Conservation (phyloP, 2,888 invertebrate genomes). For the Epirrita christyi region DNA sequence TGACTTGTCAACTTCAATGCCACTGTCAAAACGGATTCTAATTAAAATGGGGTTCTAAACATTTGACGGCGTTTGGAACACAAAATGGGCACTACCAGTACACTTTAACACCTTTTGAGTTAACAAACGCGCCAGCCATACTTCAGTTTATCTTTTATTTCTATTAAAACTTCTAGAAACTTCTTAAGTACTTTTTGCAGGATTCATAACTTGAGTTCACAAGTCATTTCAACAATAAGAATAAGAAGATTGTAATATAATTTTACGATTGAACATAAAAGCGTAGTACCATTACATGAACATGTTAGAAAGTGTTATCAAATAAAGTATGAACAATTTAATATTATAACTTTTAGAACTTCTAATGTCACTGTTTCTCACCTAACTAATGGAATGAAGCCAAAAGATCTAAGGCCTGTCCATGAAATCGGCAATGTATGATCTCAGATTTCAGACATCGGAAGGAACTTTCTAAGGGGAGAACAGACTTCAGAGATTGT, state of each 20-base stretch:
- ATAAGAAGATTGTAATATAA: constrained; percentile 5
- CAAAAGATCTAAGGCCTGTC: no score
- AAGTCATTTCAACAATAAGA: constrained; percentile 30
- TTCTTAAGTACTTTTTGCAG: not conserved
- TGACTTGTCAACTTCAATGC: constrained; percentile 45
- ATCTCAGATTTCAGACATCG: no score
- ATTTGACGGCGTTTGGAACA: not conserved
- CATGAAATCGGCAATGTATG: no score
- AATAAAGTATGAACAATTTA: no score
- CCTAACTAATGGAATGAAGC: no score
- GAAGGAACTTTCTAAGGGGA: no score
- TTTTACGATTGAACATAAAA: not conserved
- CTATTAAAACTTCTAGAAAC: not conserved
- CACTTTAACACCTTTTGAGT: not conserved
- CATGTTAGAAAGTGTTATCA: no score
- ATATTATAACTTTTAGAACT: no score
- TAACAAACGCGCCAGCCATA: not conserved
- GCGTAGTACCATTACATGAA: no score
- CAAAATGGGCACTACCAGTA: not conserved
- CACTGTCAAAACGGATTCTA: constrained; percentile 2
- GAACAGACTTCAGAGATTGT: no score
- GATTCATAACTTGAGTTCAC: constrained; percentile 33
- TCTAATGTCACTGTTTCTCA: no score
- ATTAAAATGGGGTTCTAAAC: not conserved
- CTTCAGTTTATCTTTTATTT: constrained; percentile 1